Evolutionary conservation across 1,140 invertebrate genomes (phyloP).

Genomic region (Aphis craccivora): DNA sequence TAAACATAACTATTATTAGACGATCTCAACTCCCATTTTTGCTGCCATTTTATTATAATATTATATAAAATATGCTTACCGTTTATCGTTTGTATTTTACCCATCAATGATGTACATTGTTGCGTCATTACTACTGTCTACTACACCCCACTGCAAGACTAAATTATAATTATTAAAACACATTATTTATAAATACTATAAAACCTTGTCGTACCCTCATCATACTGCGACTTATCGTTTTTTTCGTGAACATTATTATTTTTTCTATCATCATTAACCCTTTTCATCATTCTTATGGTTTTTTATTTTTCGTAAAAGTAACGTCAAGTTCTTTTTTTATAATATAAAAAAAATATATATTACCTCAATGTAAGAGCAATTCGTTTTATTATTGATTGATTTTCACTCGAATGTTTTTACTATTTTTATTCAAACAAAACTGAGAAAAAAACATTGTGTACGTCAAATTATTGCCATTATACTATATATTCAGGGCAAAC

Average conservation of each 20-base stretch:
- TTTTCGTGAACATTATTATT: not conserved
- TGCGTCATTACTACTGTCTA: too few species aligned
- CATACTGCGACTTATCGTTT: not conserved
- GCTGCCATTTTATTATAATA: conserved; percentile 50
- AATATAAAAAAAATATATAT: not conserved
- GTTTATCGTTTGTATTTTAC: not conserved
- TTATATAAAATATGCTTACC: conserved; percentile 6
- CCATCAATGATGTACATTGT: not conserved
- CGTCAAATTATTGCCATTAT: conserved; percentile 42
- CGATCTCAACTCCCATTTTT: conserved; percentile 51
- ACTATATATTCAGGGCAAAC: conserved; percentile 32
- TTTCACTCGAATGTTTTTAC: not conserved
- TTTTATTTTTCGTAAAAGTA: not conserved
- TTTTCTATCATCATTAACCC: not conserved
- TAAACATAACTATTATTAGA: conserved; percentile 24
- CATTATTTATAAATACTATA: not conserved
- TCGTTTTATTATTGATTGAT: not conserved
- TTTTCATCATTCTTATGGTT: not conserved
- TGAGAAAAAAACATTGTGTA: not conserved
- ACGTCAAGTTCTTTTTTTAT: not conserved
- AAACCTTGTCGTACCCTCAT: not conserved
- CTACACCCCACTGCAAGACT: not conserved
- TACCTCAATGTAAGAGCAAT: not conserved
- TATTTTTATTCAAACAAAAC: not conserved
- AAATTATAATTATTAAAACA: not conserved